Evolutionary conservation across 2,113 vertebrate genomes (phyloP), one percentile per base, ranked within the genome.

Genomic region (Dermatemys mawii): DNA sequence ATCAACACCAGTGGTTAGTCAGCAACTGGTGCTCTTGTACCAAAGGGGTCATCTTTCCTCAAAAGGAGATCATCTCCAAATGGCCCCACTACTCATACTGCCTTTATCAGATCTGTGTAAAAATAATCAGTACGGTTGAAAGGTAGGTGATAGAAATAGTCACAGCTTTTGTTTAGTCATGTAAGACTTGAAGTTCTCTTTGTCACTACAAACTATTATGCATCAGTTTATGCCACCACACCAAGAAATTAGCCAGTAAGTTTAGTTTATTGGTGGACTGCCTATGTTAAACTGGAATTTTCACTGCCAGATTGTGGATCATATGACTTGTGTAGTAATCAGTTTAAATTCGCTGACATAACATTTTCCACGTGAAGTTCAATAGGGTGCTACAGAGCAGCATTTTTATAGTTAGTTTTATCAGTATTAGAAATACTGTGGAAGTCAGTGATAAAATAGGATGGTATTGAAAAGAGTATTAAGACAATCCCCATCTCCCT

Each of bases 251-350:
- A 73, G 82, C 2, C 3, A 55, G 8, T 7, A 87, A 84, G n/a
- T 86, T 27, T n/a, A 17, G 82, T 82, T 83, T 70, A 29, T 5
- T 41, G 32, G 4, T 26, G 7, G 10, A 24, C 9, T 75, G 51
- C 82, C 89, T 75, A 63, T 21, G 89, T 94, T 4, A 48, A 22
- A 78, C 16, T 85, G 78, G 60, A 87, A 93, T 50, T 88, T 44
- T 41, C 0, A 0, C 21, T 86, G 86, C 8, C 24, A 32, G 10
- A 21, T 16, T 35, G 16, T 22, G 29, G n/a, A 41, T 83, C 44
- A 54, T 14, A 54, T 5, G 0, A 75, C 24, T 92, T 55, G 22
- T 75, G 13, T 8, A 9, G 24, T 5, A 24, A 80, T 48, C 60
- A 17, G 2, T 11, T 55, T 53, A 46, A 38, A 6, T 5, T 5